Evolutionary conservation across 2,113 vertebrate species (phyloP), one percentile per base, ranked within the genome.

Genomic region (Sinocyclocheilus anophthalmus): DNA sequence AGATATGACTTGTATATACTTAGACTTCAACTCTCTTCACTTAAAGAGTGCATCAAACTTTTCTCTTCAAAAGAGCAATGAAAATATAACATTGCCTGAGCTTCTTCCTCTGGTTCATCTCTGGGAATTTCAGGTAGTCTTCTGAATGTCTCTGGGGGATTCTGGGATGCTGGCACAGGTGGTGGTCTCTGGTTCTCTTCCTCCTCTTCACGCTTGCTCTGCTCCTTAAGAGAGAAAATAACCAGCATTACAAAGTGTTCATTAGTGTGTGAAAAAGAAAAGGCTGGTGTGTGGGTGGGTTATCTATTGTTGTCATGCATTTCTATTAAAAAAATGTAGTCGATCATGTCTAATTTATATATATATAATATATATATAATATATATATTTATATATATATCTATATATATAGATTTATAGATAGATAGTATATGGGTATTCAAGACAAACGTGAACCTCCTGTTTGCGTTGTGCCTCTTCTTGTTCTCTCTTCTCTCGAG

Each of bases 401-500:
- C 13, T 26, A 42, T 42, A 20, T 85, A 53, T 11, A 20, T 67
- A 13, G 22, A 24, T n/a, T n/a, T 67, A 16, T 26, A 42, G 9
- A 20, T 80, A 53, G 6, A 20, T 67, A 13, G 50, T 33, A 26
- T 57, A 26, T 57, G 55, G 26, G 30, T 57, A 37, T 48, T 14
- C n/a, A 11, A 48, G 9, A 33, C 16, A 55, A 22, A n/a, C 55
- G 13, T 78, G n/a, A 87, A 93, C 95, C 93, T 93, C 88, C 30
- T 89, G 88, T 84, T 87, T 93, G 73, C 85, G 90, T 80, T 2
- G 88, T 33, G 84, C 89, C 33, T 91, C 90, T 76, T 93, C 95
- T 30, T 85, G 88, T 88, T 97, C 96, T 84, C 89, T 91, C 82
- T 93, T 90, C 81, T 96, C 94, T 87, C 84, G 91, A 67, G 94